These are phyloP conservation scores for Acanthis flammea DNA, from an alignment of 2,797 vertebrate species.

Conservation along the genomic window DNA sequence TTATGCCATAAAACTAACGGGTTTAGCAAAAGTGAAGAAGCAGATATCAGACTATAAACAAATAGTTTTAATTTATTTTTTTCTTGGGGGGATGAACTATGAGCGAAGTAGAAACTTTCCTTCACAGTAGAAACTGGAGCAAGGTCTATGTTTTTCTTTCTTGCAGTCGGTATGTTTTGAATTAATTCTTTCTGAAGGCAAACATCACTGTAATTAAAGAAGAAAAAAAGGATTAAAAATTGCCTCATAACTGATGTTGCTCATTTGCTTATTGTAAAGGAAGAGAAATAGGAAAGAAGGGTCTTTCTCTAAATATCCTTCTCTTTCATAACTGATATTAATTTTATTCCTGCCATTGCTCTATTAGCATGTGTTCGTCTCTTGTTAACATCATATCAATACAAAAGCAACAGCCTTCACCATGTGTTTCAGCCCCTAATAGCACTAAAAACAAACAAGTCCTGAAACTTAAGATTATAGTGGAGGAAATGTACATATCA, in stretches of 20 bases:
- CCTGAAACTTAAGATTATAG: background rate
- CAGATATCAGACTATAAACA: background rate
- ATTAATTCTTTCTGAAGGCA: background rate
- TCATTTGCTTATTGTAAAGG: background rate
- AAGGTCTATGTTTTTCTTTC: background rate
- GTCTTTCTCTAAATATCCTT: background rate
- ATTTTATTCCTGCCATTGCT: background rate
- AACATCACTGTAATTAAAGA: background rate
- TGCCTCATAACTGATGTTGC: background rate
- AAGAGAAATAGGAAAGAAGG: background rate
- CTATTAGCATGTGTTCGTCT: background rate
- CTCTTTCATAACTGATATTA: background rate
- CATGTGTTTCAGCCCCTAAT: background rate
- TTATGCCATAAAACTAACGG: background rate
- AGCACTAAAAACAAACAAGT: background rate
- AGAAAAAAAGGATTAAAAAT: background rate
- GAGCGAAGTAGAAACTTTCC: background rate
- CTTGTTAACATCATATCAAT: background rate
- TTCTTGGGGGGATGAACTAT: background rate
- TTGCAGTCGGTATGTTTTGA: background rate
- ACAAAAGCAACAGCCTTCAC: background rate
- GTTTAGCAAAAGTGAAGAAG: constrained; percentile 9
- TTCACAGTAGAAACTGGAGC: background rate
- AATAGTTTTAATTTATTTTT: background rate
- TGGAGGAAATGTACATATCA: background rate